These are phyloP conservation scores for Podiceps cristatus DNA, from an alignment of 2,113 vertebrate genomes.

Conservation along the genomic window DNA sequence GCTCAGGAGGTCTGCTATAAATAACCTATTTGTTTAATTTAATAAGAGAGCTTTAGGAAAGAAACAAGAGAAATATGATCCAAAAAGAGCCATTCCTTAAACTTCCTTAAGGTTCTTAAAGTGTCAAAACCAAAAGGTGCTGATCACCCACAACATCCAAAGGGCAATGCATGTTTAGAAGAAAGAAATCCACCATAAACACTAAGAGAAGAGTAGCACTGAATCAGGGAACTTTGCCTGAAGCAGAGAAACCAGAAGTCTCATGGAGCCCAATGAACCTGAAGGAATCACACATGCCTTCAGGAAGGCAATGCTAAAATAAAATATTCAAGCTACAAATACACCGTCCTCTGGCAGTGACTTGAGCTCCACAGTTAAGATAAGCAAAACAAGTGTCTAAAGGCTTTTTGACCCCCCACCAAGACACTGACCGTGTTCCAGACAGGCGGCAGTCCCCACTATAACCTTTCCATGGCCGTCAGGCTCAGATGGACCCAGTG, in stretches of 20 bases:
- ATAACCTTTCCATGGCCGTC: rapidly evolving
- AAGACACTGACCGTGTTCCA: background rate
- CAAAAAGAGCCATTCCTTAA: background rate
- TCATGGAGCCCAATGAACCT: background rate
- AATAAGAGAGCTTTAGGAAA: background rate
- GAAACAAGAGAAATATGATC: background rate
- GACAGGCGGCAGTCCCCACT: background rate
- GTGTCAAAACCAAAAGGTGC: background rate
- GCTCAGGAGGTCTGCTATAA: background rate
- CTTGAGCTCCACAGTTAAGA: background rate
- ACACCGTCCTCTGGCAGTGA: background rate
- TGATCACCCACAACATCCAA: background rate
- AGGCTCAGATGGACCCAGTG: background rate
- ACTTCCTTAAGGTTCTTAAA: background rate
- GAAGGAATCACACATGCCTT: background rate
- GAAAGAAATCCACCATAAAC: background rate
- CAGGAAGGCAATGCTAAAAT: background rate
- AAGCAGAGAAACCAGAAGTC: background rate
- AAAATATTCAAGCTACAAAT: background rate
- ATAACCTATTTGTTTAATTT: background rate
- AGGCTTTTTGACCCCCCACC: background rate
- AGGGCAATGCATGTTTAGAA: background rate
- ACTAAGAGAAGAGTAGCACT: background rate
- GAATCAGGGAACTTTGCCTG: background rate
- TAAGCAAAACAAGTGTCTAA: background rate